Percentiles rank a stretch among this genome's conserved stretches.
phyloP scores from a whole-genome alignment of 1,140 invertebrate genomes.

The Pantala flavescens region DNA sequence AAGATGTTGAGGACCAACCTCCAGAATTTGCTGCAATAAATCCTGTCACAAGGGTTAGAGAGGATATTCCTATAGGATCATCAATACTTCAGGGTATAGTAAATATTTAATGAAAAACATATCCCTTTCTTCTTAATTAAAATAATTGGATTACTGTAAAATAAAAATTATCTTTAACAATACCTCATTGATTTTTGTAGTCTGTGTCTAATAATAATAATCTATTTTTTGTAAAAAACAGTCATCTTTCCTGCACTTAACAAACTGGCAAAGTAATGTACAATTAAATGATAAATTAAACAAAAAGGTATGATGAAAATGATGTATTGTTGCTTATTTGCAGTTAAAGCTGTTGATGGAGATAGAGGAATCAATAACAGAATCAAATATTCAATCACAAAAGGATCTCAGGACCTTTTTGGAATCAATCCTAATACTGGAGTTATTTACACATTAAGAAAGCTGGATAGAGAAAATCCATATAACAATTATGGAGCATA shows the following conservation, averaged over 20 bases:
- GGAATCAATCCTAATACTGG: conserved; percentile 73
- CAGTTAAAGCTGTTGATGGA: conserved; percentile 82
- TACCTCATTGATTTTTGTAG: not conserved
- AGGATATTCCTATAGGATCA: conserved; percentile 70
- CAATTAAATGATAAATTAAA: too few species aligned
- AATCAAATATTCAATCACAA: conserved; percentile 70
- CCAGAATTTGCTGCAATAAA: conserved; percentile 80
- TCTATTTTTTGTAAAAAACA: too few species aligned
- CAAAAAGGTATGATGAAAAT: too few species aligned
- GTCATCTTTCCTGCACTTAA: too few species aligned
- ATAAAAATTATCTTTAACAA: too few species aligned
- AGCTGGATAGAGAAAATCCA: conserved; percentile 73
- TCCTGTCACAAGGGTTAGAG: conserved; percentile 74
- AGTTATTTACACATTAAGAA: conserved; percentile 60
- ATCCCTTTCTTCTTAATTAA: too few species aligned
- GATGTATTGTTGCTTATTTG: conserved; percentile 24
- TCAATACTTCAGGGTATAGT: conserved; percentile 63
- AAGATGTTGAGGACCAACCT: conserved; percentile 82
- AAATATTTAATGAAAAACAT: too few species aligned
- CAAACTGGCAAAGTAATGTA: too few species aligned
- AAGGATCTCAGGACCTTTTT: conserved; percentile 54
- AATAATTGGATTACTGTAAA: too few species aligned
- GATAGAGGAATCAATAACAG: conserved; percentile 84
- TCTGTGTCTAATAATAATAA: too few species aligned
- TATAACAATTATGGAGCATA: conserved; percentile 72